Evolutionary conservation across 2,888 invertebrate genomes (phyloP), one percentile per base, ranked within the genome.

Genomic region (Pachydiplax longipennis): DNA sequence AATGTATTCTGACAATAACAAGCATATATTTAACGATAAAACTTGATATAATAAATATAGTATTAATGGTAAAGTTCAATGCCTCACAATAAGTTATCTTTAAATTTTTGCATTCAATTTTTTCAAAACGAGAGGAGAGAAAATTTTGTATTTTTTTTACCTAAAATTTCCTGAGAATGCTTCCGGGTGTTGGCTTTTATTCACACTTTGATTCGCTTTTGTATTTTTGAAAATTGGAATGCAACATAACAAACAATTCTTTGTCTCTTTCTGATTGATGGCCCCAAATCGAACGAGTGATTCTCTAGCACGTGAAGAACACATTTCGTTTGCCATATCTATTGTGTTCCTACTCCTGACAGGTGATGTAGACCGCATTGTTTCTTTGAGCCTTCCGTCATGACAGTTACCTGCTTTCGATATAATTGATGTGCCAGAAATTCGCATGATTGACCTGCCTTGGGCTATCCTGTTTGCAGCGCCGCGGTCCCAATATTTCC

Each of bases 381-480:
- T 73, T 73, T 73, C 0, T 73, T 25, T 65, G 8, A 10, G 5
- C 25, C 65, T n/a, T 73, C 31, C 5, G 25, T 10, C 31, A 10
- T 65, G 22, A 22, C 25, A 65, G 65, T 25, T 13, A 37, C 61
- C 87, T 87, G 13, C 37, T 35, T 61, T 31, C 58, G 35, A 22
- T 87, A 61, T 61, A 61, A 65, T 87, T 61, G 87, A 61, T 40
- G 87, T 58, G 31, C 35, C 83, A 83, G 58, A 83, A 58, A 53
- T 53, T 53, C 35, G 35, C 58, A 31, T 83, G 81, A 81, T 58
- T 87, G 87, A 87, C 61, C 31, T 37, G 35, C 87, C 61, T n/a
- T 58, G 8, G 87, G 87, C 65, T 22, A 18, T 6, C 44, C 15
- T 3, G 13, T 2, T 12, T n/a, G 18, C 22, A 61, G 22, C 22